phyloP scores from a whole-genome alignment of 2,113 vertebrate genomes.

The Tenrec ecaudatus region DNA sequence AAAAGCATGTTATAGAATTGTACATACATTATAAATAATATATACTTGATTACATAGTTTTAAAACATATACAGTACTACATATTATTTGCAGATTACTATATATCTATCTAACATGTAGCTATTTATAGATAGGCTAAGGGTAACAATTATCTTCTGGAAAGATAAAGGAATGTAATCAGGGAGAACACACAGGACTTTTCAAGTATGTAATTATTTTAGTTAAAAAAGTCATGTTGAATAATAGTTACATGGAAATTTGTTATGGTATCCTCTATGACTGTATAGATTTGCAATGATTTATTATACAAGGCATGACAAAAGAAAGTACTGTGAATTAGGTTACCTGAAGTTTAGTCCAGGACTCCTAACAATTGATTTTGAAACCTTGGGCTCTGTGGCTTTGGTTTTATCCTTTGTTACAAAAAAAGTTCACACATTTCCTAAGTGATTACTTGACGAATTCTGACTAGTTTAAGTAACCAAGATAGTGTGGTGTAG shows the following conservation, averaged over 20 bases:
- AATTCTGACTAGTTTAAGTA: not conserved
- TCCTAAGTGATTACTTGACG: not conserved
- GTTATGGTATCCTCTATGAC: conserved; percentile 1
- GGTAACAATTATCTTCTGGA: no score
- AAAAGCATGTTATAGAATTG: not conserved
- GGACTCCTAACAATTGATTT: not conserved
- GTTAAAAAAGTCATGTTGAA: not conserved
- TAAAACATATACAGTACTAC: not conserved
- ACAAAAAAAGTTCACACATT: not conserved
- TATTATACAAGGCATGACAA: conserved; percentile 9
- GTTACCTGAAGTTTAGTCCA: not conserved
- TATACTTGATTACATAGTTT: not conserved
- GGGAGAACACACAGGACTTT: no score
- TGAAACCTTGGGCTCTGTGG: not conserved
- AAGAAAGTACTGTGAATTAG: not conserved
- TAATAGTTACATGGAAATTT: not conserved
- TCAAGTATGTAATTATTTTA: no score
- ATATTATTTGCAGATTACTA: no score
- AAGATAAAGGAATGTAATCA: no score
- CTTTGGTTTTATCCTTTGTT: not conserved
- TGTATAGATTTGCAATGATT: not conserved
- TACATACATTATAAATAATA: not conserved
- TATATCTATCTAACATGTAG: no score
- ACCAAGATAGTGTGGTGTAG: not conserved
- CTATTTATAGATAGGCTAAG: no score